These are phyloP conservation scores for Agapornis canus DNA, from an alignment of 2,797 vertebrate species.

Conservation along the genomic window DNA sequence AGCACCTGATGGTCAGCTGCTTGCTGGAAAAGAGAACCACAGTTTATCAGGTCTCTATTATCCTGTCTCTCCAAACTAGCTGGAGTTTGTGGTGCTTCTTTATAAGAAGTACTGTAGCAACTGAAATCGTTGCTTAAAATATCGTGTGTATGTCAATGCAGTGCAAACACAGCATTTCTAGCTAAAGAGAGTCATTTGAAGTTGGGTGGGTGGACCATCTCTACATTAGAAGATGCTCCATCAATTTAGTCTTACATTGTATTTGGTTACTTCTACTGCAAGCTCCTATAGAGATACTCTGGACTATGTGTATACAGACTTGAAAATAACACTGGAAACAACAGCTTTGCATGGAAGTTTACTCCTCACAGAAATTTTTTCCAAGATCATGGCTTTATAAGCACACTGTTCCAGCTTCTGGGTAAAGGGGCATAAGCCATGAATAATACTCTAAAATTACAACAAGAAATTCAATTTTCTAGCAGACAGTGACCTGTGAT, in stretches of 20 bases:
- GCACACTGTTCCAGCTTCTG: neutral
- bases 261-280: neutral
- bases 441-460: slow-evolving; percentile 4
- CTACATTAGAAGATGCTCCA: neutral
- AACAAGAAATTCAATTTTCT: neutral
- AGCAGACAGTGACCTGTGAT: neutral
- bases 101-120: neutral
- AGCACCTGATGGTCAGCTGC: neutral
- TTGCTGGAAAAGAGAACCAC: neutral
- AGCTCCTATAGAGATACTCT: neutral
- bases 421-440: neutral
- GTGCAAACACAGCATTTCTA: neutral
- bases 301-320: neutral
- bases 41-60: neutral
- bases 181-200: neutral
- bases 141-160: neutral
- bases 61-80: neutral
- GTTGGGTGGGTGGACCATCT: neutral
- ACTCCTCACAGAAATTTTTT: neutral
- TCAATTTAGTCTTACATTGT: neutral
- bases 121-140: neutral
- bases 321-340: neutral
- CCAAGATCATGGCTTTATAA: neutral
- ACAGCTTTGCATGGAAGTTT: neutral
- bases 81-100: neutral